Evolutionary conservation across 2,797 vertebrate species (phyloP).

Genomic region (Sardinella longiceps): DNA sequence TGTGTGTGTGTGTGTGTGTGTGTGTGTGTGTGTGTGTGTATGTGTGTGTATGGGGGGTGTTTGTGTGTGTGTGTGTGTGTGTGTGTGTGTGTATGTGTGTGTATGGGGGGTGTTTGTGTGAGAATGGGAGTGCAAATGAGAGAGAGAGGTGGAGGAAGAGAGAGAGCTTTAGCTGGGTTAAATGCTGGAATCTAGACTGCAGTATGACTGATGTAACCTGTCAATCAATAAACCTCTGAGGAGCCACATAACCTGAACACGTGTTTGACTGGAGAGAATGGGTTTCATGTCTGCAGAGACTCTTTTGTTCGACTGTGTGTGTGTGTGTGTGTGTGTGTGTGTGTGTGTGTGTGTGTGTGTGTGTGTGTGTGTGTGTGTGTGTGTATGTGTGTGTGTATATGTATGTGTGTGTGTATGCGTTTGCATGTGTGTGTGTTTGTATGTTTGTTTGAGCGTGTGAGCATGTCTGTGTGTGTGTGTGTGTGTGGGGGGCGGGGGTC

Average conservation of each 20-base stretch:
- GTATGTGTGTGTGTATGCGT: too few species aligned
- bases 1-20: neutral
- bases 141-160: neutral
- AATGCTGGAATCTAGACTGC: neutral
- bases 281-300: neutral
- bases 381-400: too few species aligned
- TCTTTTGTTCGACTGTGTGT: neutral
- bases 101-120: slow-evolving; percentile 14
- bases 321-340: neutral
- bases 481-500: too few species aligned
- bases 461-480: too few species aligned
- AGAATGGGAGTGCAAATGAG: neutral
- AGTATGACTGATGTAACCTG: neutral
- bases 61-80: slow-evolving; percentile 14
- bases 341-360: neutral
- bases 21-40: neutral
- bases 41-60: too few species aligned
- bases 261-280: slow-evolving; percentile 21
- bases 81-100: slow-evolving; percentile 1
- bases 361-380: neutral
- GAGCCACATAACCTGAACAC: slow-evolving; percentile 16
- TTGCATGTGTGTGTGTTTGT: too few species aligned
- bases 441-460: too few species aligned
- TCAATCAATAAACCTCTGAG: slow-evolving; percentile 54
- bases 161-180: neutral